Base-by-base conservation (phyloP, 2,113 vertebrate species). In the Butastur rufipennis region DNA sequence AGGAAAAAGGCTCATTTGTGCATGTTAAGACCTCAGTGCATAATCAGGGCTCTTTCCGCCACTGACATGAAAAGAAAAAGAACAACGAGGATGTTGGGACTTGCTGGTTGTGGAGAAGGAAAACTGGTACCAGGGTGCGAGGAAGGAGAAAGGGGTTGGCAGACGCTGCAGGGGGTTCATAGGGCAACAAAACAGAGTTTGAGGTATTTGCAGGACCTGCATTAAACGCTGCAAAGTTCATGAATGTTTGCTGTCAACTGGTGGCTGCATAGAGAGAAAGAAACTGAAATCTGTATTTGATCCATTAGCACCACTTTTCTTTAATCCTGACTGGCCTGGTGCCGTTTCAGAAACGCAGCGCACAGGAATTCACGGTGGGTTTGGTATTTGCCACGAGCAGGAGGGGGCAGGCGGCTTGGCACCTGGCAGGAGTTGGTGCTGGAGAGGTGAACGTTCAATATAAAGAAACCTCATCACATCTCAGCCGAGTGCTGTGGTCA, bases 71-170 rank as follows among this genome's bases (percentile, higher is more conserved):
- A 52, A 43, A 38, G 22, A 12, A 13, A 48, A n/a, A 48, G 42
- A 32, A 9, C 26, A 32, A 13, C 1, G 2, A 65, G 36, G 16
- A 36, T 0, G 0, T 2, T 17, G 56, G 65, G 13, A 10, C 23
- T 18, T 14, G 38, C 34, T 42, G 42, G 12, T 3, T 42, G 55
- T 1, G 3, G 55, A 42, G 36, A 18, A 42, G 48, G 48, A 22
- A 26, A 32, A 7, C 16, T 13, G 40, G 56, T 19, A 20, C 16
- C 10, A 10, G 36, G 42, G 11, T 8, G 12, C 8, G 19, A 48
- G 23, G 31, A 36, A 62, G 20, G 21, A 31, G 31, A 15, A n/a
- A 6, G n/a, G 18, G 19, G 13, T 83, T 45, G 53, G 43, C 16
- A 16, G 59, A 20, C 4, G 2, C 25, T 10, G 23, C 8, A 21